phyloP scores from a whole-genome alignment of 1,140 invertebrate species.

The Pseudoatta argentina region DNA sequence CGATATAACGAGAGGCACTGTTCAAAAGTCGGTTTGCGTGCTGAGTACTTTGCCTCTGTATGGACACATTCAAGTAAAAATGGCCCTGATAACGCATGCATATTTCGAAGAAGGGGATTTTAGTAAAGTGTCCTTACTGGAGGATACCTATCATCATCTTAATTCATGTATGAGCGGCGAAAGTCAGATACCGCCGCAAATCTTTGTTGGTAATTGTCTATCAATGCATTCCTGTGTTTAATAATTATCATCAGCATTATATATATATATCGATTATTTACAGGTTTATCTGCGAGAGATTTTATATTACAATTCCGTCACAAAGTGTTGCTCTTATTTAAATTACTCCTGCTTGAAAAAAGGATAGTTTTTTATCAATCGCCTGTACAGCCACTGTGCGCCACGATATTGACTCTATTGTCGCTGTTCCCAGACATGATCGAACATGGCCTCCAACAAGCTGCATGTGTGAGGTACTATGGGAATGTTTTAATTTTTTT shows the following conservation, averaged over 20 bases:
- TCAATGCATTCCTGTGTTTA: neutral
- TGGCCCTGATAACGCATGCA: constrained; percentile 97
- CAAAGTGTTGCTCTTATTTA: constrained; percentile 97
- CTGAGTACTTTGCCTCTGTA: constrained; percentile 95
- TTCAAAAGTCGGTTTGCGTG: constrained; percentile 97
- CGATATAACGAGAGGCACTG: constrained; percentile 98
- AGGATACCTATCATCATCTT: constrained; percentile 97
- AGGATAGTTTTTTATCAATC: constrained; percentile 97
- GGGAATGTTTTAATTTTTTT: constrained; percentile 72
- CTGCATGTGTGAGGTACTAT: constrained; percentile 92
- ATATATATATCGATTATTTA: constrained; percentile 74
- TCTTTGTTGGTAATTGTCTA: constrained; percentile 91
- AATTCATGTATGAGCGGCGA: constrained; percentile 93
- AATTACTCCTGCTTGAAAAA: constrained; percentile 96
- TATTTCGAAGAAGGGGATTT: constrained; percentile 99
- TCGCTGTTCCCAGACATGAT: constrained; percentile 96
- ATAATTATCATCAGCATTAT: neutral
- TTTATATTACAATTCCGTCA: constrained; percentile 95
- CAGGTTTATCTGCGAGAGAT: constrained; percentile 93
- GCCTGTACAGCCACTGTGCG: constrained; percentile 96
- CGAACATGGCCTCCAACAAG: constrained; percentile 94
- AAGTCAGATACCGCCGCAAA: constrained; percentile 90
- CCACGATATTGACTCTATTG: constrained; percentile 94
- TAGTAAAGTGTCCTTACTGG: constrained; percentile 94
- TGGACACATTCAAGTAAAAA: constrained; percentile 97